Conservation (phyloP, 2,888 invertebrate species). For the Apotomis betuletana region DNA sequence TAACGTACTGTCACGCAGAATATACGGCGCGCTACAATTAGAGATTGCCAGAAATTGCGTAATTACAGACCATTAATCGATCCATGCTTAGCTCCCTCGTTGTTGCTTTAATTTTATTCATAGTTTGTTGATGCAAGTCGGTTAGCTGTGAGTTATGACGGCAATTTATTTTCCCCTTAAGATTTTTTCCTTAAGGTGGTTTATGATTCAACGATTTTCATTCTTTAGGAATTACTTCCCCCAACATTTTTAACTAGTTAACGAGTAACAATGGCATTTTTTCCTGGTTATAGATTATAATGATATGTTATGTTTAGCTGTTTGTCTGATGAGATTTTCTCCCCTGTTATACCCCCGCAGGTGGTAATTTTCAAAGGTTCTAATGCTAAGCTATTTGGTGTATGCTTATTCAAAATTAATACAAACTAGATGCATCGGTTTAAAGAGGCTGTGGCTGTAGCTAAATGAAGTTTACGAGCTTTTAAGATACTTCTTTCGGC, state of each 20-base stretch:
- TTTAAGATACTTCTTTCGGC: no score
- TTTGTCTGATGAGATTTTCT: no score
- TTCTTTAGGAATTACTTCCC: background rate
- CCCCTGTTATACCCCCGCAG: no score
- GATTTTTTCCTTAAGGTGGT: conserved; percentile 22
- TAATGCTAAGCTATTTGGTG: no score
- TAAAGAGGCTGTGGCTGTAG: no score
- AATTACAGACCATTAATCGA: conserved; percentile 81
- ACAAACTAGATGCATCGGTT: no score
- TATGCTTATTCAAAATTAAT: no score
- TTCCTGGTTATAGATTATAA: no score
- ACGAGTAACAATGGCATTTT: no score
- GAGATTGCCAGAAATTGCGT: conserved; percentile 83
- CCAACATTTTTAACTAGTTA: background rate
- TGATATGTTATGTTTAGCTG: no score
- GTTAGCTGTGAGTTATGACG: conserved; percentile 38
- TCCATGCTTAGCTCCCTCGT: conserved; percentile 65
- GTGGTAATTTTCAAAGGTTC: no score
- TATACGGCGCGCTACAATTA: conserved; percentile 81
- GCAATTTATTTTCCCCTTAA: conserved; percentile 25
- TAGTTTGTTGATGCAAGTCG: conserved; percentile 38
- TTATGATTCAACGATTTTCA: background rate
- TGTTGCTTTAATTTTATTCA: conserved; percentile 48
- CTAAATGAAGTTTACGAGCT: no score
- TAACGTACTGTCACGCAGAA: conserved; percentile 82